Conservation (phyloP, 1,140 invertebrate species). For the Rhyacophila brunnea region DNA sequence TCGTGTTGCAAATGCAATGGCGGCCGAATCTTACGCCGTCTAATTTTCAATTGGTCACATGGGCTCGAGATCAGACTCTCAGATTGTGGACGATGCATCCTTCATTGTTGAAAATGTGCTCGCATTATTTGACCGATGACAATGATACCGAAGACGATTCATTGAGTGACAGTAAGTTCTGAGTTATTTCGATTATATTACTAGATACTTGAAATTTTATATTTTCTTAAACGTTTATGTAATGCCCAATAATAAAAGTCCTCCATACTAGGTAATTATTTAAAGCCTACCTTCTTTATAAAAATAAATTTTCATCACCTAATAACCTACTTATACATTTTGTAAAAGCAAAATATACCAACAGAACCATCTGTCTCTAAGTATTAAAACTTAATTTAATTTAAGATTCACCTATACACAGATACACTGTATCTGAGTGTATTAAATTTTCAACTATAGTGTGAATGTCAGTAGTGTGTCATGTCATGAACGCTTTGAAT, state of each 20-base stretch:
- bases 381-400: no score
- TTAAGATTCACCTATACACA: no score
- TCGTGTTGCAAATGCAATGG: conserved; percentile 94
- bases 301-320: background rate
- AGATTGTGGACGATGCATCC: conserved; percentile 88
- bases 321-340: no score
- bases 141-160: conserved; percentile 48
- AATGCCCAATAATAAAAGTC: background rate
- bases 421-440: no score
- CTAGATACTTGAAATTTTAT: no score
- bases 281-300: no score
- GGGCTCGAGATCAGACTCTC: conserved; percentile 91
- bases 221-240: background rate
- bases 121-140: conserved; percentile 56
- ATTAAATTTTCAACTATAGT: no score
- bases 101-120: conserved; percentile 73
- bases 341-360: no score
- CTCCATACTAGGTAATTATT: background rate
- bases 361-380: no score
- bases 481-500: no score
- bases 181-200: no score
- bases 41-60: conserved; percentile 89
- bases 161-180: conserved; percentile 47
- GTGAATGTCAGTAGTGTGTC: no score
- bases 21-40: conserved; percentile 63